phyloP scores from a whole-genome alignment of 2,113 vertebrate genomes.

The Myodes glareolus region DNA sequence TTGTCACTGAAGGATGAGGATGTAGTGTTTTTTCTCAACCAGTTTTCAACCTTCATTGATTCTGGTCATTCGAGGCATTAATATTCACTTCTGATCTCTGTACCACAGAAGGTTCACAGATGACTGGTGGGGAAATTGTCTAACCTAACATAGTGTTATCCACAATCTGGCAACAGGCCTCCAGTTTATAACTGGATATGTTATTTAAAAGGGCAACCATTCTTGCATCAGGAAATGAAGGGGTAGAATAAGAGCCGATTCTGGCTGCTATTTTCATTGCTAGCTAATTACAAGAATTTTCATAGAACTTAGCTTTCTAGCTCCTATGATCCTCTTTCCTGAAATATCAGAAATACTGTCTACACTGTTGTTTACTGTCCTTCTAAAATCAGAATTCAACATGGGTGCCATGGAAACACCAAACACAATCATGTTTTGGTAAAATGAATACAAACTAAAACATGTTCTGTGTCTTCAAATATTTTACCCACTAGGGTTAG shows the following conservation, averaged over 20 bases:
- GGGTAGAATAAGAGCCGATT: neutral
- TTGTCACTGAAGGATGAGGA: neutral
- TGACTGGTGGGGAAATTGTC: too few species aligned
- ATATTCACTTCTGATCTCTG: neutral
- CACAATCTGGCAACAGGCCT: rapidly evolving
- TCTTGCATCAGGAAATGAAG: neutral
- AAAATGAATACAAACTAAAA: neutral
- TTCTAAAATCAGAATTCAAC: neutral
- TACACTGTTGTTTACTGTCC: neutral
- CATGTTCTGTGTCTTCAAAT: neutral
- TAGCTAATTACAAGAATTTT: neutral
- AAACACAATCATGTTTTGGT: neutral
- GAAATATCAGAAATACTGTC: neutral
- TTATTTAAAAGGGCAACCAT: neutral
- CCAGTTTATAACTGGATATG: neutral
- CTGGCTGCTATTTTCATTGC: neutral
- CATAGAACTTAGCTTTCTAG: neutral
- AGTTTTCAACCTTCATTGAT: neutral
- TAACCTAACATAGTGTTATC: neutral
- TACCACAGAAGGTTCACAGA: too few species aligned
- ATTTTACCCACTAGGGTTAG: neutral
- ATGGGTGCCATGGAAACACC: neutral
- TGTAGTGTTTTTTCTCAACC: neutral
- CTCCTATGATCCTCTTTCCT: neutral
- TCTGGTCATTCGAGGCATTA: neutral